These are phyloP conservation scores for Dichetophora obliterata DNA, from an alignment of 2,888 invertebrate species.

Conservation along the genomic window DNA sequence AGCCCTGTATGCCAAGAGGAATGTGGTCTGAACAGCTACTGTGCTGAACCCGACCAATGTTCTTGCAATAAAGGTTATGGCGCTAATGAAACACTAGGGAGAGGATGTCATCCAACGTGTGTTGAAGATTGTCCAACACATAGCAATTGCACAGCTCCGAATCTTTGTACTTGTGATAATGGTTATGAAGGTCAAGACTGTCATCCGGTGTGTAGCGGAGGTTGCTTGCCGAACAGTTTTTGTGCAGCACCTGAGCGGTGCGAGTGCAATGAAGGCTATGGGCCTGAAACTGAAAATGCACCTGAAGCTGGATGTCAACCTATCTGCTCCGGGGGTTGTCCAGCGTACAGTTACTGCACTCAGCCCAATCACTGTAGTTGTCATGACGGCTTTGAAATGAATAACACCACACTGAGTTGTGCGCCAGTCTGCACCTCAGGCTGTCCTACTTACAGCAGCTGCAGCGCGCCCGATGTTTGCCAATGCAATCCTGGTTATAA, in stretches of 20 bases:
- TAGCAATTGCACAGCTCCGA: slow-evolving; percentile 60
- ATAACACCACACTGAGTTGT: slow-evolving; percentile 30
- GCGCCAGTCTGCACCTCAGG: slow-evolving; percentile 47
- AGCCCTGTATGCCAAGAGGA: slow-evolving; percentile 26
- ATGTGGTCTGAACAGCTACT: slow-evolving; percentile 36
- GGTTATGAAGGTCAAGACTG: slow-evolving; percentile 45
- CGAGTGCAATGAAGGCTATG: slow-evolving; percentile 29
- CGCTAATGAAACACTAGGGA: neutral
- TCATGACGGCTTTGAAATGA: slow-evolving; percentile 26
- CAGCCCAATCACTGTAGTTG: slow-evolving; percentile 38
- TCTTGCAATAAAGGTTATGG: neutral
- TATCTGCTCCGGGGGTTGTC: slow-evolving; percentile 31
- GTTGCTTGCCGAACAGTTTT: slow-evolving; percentile 25
- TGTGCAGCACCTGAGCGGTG: slow-evolving; percentile 36
- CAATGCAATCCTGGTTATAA: slow-evolving; percentile 54
- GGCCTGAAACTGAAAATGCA: slow-evolving; percentile 54
- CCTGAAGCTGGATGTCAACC: slow-evolving; percentile 34
- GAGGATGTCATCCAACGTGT: neutral
- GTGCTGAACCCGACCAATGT: slow-evolving; percentile 19
- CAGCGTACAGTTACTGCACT: slow-evolving; percentile 29
- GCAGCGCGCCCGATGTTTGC: slow-evolving; percentile 51
- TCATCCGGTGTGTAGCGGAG: slow-evolving; percentile 21
- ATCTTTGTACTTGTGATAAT: slow-evolving; percentile 51
- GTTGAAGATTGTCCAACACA: neutral
- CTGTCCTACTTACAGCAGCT: slow-evolving; percentile 56